Evolutionary conservation across 2,888 invertebrate species (phyloP).

Genomic region (Allacma fusca): DNA sequence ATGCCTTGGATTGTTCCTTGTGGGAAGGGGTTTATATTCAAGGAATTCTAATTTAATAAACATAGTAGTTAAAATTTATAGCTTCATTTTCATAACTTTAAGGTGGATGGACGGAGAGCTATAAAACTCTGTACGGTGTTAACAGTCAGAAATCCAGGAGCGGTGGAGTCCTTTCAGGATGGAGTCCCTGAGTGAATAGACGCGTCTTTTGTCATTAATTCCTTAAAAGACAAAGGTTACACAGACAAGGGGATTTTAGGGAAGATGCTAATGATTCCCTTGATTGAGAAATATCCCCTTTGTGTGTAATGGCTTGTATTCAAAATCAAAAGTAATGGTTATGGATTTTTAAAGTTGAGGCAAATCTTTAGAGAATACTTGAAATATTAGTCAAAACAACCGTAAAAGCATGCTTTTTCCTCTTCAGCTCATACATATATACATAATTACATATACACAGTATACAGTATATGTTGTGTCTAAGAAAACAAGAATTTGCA

Average conservation of each 20-base stretch:
- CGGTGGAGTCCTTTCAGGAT: neutral
- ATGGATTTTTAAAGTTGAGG: neutral
- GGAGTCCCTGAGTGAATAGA: too few species aligned
- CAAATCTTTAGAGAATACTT: constrained; percentile 3
- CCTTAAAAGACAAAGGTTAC: neutral
- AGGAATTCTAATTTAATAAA: neutral
- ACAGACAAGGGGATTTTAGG: neutral
- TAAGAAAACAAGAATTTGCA: neutral
- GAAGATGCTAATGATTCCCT: neutral
- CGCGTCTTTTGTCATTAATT: neutral
- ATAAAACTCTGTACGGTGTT: neutral
- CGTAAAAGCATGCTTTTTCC: constrained; percentile 5
- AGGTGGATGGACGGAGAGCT: neutral
- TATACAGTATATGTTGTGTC: too few species aligned
- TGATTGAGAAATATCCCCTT: constrained; percentile 13
- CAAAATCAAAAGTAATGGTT: neutral
- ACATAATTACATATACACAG: too few species aligned
- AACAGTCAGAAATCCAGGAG: neutral
- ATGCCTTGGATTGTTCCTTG: too few species aligned
- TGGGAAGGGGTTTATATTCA: neutral
- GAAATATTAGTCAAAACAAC: constrained; percentile 24
- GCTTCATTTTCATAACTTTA: constrained; percentile 18
- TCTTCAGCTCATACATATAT: neutral
- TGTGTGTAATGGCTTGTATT: neutral
- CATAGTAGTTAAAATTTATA: constrained; percentile 22